phyloP scores from a whole-genome alignment of 1,140 invertebrate genomes.

The Tetramorium alpestre region DNA sequence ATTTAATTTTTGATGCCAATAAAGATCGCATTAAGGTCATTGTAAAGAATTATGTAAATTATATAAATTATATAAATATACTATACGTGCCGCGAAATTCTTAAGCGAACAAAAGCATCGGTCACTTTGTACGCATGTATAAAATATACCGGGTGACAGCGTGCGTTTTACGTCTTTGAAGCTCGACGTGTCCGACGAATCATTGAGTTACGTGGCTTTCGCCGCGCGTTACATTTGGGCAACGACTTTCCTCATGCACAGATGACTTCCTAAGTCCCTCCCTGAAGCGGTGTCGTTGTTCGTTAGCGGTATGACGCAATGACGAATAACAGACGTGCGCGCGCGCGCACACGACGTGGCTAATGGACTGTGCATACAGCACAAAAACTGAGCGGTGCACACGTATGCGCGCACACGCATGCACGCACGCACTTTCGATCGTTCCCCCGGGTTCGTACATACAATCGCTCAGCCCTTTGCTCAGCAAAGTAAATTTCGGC shows the following conservation, averaged over 20 bases:
- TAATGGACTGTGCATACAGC: constrained; percentile 51
- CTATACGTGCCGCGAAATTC: not conserved
- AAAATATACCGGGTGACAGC: not conserved
- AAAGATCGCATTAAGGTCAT: too few relatives aligned
- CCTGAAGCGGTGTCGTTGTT: constrained; percentile 51
- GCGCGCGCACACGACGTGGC: not conserved
- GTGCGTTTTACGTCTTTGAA: not conserved
- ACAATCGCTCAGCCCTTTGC: not conserved
- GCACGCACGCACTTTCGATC: not conserved
- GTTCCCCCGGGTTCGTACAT: constrained; percentile 4
- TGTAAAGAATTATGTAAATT: too few relatives aligned
- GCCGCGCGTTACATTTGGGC: constrained; percentile 30
- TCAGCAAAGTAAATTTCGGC: constrained; percentile 45
- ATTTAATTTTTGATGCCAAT: too few relatives aligned
- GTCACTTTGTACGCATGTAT: too few relatives aligned
- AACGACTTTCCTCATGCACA: constrained; percentile 23
- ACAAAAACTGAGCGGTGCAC: constrained; percentile 20
- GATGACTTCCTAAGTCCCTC: constrained; percentile 33
- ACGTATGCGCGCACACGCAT: not conserved
- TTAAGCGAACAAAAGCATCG: not conserved
- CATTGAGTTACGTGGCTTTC: constrained; percentile 44
- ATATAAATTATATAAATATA: too few relatives aligned
- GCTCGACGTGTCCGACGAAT: not conserved
- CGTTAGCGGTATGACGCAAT: constrained; percentile 55
- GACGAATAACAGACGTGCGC: constrained; percentile 47